Evolutionary conservation across 2,797 vertebrate genomes (phyloP).

Genomic region (Amphiprion clarkii): DNA sequence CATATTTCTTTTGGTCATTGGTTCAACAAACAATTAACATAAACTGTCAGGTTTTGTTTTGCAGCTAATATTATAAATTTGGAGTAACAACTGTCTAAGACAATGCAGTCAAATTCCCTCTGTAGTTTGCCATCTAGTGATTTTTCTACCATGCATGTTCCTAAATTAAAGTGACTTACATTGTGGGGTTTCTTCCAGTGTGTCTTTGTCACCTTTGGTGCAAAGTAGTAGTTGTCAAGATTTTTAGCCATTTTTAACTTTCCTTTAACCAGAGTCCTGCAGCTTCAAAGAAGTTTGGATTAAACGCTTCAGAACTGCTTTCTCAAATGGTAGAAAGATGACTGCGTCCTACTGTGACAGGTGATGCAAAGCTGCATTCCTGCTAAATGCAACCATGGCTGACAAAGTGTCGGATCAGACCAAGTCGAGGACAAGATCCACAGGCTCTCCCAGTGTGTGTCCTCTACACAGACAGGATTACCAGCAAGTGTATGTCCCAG

Average conservation of each 20-base stretch:
- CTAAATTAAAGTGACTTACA: constrained; percentile 78
- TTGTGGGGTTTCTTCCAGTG: constrained; percentile 73
- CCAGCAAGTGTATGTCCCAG: constrained; percentile 48
- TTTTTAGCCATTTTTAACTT: constrained; percentile 72
- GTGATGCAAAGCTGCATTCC: constrained; percentile 40
- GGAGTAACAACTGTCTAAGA: neutral
- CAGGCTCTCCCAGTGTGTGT: constrained; percentile 32
- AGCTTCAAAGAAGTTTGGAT: constrained; percentile 39
- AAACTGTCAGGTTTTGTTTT: neutral
- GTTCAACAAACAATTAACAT: neutral
- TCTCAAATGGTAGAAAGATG: constrained; percentile 14
- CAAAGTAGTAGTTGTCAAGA: constrained; percentile 29
- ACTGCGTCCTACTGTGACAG: constrained; percentile 37
- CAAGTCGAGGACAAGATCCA: constrained; percentile 34
- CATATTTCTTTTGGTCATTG: neutral
- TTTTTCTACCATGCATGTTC: constrained; percentile 15
- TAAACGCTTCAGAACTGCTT: constrained; percentile 29
- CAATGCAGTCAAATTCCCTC: constrained; percentile 1
- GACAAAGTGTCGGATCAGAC: constrained; percentile 42
- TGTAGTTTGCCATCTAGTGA: constrained; percentile 7
- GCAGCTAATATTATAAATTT: constrained; percentile 17
- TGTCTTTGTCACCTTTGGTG: constrained; percentile 65
- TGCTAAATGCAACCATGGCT: constrained; percentile 40
- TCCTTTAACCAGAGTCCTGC: constrained; percentile 25
- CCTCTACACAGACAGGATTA: constrained; percentile 51